phyloP scores from a whole-genome alignment of 2,113 vertebrate species.

The Cinclus mexicanus region DNA sequence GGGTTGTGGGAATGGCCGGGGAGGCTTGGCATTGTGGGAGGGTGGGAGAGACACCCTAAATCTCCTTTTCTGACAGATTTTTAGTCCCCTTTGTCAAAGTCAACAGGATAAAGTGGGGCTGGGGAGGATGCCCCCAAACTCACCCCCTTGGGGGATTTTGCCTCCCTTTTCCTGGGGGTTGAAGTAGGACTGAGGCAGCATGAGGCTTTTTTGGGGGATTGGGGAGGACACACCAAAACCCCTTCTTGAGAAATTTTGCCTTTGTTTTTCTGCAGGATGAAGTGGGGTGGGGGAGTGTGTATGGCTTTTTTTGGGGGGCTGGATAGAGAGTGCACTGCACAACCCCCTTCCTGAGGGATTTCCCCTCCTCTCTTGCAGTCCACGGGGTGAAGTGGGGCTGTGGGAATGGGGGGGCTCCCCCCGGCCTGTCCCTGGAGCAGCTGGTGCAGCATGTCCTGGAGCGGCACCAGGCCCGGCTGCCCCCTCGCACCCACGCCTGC shows the following conservation, averaged over 20 bases:
- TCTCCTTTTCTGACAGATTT: accelerated
- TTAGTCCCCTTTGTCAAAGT: accelerated
- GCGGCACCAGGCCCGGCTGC: not conserved
- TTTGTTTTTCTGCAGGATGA: accelerated
- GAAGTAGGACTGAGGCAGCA: accelerated
- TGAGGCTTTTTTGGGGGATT: not conserved
- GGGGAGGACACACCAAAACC: too few species aligned
- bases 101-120: accelerated
- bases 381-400: slow-evolving; percentile 2
- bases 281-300: accelerated
- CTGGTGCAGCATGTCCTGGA: slow-evolving; percentile 1
- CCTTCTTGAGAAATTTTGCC: accelerated
- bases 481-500: not conserved
- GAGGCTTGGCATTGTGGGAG: too few species aligned
- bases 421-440: not conserved
- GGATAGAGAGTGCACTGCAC: not conserved
- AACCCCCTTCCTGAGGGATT: not conserved
- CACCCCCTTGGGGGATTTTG: accelerated
- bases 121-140: too few species aligned
- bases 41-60: accelerated
- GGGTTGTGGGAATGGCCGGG: not conserved
- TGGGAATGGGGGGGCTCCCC: not conserved
- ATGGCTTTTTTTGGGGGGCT: not conserved
- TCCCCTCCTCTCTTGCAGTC: not conserved
- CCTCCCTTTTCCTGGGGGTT: not conserved